phyloP scores from a whole-genome alignment of 2,888 invertebrate genomes.

The Pyrrhia umbra region DNA sequence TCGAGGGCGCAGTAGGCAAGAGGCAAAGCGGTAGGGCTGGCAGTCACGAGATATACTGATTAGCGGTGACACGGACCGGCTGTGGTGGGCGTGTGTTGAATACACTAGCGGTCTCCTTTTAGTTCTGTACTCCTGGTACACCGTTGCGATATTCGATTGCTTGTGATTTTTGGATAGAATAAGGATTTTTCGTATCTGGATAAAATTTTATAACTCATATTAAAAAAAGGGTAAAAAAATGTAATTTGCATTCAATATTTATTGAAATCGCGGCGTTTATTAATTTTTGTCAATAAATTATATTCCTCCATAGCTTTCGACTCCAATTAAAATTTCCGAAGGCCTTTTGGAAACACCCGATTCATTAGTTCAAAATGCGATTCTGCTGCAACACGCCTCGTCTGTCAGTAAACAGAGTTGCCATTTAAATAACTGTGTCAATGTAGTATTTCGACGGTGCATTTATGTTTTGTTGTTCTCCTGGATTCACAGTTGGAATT shows the following conservation, averaged over 20 bases:
- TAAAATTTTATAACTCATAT: too few species aligned
- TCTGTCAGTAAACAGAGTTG: conserved; percentile 50
- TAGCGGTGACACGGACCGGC: conserved; percentile 74
- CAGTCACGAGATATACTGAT: conserved; percentile 78
- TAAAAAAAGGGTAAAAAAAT: background rate
- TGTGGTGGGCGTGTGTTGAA: conserved; percentile 68
- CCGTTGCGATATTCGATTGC: conserved; percentile 37
- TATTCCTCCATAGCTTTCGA: conserved; percentile 32
- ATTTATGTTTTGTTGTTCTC: conserved; percentile 49
- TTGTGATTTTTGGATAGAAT: conserved; percentile 4
- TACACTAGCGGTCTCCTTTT: conserved; percentile 65
- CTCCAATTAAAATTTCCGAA: conserved; percentile 53
- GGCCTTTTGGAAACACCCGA: conserved; percentile 39
- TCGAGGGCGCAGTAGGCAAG: conserved; percentile 56
- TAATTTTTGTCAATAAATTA: conserved; percentile 29
- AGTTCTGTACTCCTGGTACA: conserved; percentile 54
- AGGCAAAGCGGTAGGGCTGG: conserved; percentile 54
- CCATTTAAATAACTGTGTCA: conserved; percentile 58
- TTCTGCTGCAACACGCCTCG: conserved; percentile 42
- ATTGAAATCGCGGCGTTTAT: conserved; percentile 14
- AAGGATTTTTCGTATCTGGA: background rate
- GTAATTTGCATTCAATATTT: conserved; percentile 1
- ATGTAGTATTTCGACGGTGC: conserved; percentile 49
- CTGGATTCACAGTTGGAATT: conserved; percentile 48
- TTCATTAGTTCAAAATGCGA: conserved; percentile 57